Percentiles rank a stretch among this genome's conserved stretches.
Conservation (phyloP, 2,888 invertebrate species). For the Yponomeuta evonymella region DNA sequence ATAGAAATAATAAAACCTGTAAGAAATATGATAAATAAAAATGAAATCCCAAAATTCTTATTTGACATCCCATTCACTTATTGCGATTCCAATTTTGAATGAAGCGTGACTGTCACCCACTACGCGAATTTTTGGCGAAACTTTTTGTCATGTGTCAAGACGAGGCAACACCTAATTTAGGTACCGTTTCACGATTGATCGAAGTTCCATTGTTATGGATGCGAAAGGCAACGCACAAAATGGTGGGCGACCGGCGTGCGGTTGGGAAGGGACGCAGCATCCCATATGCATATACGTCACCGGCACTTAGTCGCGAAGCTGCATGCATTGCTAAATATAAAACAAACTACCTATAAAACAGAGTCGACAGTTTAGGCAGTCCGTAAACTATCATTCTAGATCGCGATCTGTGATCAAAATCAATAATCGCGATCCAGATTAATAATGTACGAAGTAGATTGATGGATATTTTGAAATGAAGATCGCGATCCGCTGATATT, state of each 20-base stretch:
- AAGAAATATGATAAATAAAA: no score
- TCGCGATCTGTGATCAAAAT: no score
- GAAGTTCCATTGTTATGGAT: neutral
- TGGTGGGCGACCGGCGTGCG: constrained; percentile 39
- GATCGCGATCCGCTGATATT: no score
- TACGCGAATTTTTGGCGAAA: neutral
- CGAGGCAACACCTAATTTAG: neutral
- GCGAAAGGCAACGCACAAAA: constrained; percentile 39
- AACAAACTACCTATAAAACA: constrained; percentile 36
- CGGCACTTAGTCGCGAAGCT: no score
- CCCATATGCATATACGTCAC: constrained; percentile 24
- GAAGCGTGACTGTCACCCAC: neutral
- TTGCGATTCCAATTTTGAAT: neutral
- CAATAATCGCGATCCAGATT: no score
- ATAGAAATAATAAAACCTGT: no score
- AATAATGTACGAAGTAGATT: no score
- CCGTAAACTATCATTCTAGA: no score
- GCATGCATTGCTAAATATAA: constrained; percentile 57
- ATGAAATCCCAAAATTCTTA: neutral
- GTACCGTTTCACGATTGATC: neutral
- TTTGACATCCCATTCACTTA: neutral
- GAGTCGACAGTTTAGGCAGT: constrained; percentile 27
- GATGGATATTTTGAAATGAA: no score
- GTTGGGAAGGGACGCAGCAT: constrained; percentile 33
- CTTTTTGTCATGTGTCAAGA: neutral